Evolutionary conservation across 2,888 invertebrate species (phyloP), one percentile per base, ranked within the genome.

Genomic region (Drymonia ruficornis): DNA sequence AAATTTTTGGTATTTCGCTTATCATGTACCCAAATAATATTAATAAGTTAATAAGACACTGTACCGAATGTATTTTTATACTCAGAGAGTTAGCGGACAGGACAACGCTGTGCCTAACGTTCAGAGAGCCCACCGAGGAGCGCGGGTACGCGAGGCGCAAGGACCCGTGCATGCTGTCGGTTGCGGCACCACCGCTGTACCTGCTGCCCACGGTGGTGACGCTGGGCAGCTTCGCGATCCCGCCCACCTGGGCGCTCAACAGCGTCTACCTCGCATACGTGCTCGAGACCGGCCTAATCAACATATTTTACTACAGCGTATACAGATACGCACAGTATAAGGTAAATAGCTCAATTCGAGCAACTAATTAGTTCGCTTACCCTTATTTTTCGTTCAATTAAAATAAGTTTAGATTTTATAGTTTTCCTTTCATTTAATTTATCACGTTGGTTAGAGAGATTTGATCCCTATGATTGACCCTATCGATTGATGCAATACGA

Each of bases 71-170:
- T 42, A 9, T 19, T 42, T 12, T 42, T 18, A 42, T 9, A 43
- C 53, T 42, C 60, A 93, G 93, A 78, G 91, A 93, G 63, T 70
- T 93, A 59, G 89, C 86, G 47, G 86, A 91, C 50, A 88, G 84
- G 40, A 91, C 89, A 40, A 90, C 84, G 43, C 59, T 87, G 7
- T 90, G 89, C 75, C 78, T 89, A 70, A 87, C 85, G 58, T 93
- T 91, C 80, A 87, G 84, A 65, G 78, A 80, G 11, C 57, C 65
- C 52, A 85, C 81, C 11, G 82, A 83, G 42, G 93, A 93, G 67
- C 76, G 67, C 38, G 80, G 78, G 51, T 93, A 83, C 67, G 74
- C 77, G 38, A 77, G 82, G 13, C 85, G 91, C 18, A 73, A 63
- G 15, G 88, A 88, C 58, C 82, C 83, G 28, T 85, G 85, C 57